A percentile compares a stretch with the other conserved stretches of the same genome.
These are phyloP conservation scores for Linurgus olivaceus DNA, from an alignment of 2,797 vertebrate species.

Conservation along the genomic window DNA sequence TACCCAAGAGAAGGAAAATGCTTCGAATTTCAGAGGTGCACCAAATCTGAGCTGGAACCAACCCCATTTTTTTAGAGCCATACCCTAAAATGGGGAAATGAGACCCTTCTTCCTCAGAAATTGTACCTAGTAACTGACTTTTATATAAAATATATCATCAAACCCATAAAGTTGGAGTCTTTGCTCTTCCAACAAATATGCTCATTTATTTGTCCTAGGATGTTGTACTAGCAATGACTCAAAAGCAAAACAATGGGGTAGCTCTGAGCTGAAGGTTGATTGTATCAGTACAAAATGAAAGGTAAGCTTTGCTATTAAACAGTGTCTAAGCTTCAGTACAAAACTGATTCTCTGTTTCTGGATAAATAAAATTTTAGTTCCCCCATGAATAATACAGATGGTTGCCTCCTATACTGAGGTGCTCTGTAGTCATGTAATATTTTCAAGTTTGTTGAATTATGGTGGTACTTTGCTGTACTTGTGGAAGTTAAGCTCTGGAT, in stretches of 20 bases:
- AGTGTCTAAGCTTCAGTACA: background rate
- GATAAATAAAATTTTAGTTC: background rate
- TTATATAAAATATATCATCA: background rate
- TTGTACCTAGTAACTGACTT: background rate
- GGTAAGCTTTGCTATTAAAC: background rate
- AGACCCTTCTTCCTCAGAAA: background rate
- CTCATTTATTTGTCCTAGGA: background rate
- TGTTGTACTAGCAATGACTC: conserved; percentile 18
- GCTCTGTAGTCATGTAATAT: background rate
- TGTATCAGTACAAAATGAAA: background rate
- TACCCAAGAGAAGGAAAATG: background rate
- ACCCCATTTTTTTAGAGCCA: background rate
- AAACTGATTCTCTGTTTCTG: background rate
- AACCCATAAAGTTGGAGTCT: background rate
- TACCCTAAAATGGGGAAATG: background rate
- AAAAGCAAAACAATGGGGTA: conserved; percentile 1
- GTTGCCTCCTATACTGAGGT: background rate
- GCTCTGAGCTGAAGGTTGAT: background rate
- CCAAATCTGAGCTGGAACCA: background rate
- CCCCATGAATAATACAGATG: background rate
- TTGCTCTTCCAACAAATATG: background rate
- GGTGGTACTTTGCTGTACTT: background rate
- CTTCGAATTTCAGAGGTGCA: background rate
- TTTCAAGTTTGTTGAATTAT: background rate
- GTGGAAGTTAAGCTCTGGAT: background rate